Conservation (phyloP, 2,888 invertebrate genomes). For the Chalcis sispes region DNA sequence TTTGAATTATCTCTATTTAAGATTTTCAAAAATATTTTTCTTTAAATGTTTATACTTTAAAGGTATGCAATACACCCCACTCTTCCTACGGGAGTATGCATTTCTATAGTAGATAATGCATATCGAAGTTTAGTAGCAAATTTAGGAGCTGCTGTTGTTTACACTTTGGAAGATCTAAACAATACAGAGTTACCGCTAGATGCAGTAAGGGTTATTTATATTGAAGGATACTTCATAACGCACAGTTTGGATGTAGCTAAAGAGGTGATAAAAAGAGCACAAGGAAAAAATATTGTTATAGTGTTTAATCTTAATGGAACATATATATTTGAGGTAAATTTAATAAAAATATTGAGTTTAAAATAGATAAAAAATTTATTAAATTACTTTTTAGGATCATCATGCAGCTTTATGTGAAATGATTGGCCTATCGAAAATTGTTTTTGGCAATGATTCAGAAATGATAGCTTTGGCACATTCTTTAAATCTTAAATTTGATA, state of each 20-base stretch:
- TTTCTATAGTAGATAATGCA: constrained; percentile 69
- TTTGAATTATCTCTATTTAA: background rate
- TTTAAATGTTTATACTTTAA: constrained; percentile 47
- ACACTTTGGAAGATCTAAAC: constrained; percentile 67
- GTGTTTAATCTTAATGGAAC: constrained; percentile 73
- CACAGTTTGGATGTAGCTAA: constrained; percentile 72
- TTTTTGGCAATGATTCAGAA: constrained; percentile 70
- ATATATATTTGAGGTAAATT: constrained; percentile 71
- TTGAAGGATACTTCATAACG: constrained; percentile 74
- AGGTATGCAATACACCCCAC: constrained; percentile 70
- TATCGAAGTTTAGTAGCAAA: constrained; percentile 72
- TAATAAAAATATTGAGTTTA: constrained; percentile 15
- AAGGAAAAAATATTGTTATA: constrained; percentile 68
- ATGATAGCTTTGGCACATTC: constrained; percentile 70
- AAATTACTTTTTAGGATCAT: constrained; percentile 63
- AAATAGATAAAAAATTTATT: background rate
- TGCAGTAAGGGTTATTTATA: constrained; percentile 70
- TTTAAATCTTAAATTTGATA: constrained; percentile 66
- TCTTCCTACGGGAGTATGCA: constrained; percentile 72
- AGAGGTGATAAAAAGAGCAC: constrained; percentile 68
- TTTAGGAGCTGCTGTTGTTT: constrained; percentile 73
- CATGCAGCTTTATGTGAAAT: constrained; percentile 70
- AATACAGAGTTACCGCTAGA: constrained; percentile 64
- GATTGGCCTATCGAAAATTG: constrained; percentile 70
- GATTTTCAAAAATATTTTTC: constrained; percentile 5